Conservation (phyloP, 1,140 invertebrate genomes). For the Ganaspis sp. region DNA sequence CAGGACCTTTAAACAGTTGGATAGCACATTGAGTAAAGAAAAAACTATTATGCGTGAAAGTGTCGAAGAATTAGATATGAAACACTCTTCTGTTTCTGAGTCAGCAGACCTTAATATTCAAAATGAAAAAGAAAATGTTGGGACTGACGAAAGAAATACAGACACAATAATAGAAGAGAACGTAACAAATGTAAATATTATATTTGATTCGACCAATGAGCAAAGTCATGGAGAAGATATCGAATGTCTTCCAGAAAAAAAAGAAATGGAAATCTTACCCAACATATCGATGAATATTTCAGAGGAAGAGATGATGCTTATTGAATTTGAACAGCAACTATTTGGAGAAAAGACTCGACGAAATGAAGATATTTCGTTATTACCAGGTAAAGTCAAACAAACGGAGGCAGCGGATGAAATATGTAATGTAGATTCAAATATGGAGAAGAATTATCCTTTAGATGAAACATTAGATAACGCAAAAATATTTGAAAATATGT, state of each 20-base stretch:
- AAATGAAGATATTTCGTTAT: background rate
- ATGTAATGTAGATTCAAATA: conserved; percentile 28
- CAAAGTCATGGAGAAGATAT: background rate
- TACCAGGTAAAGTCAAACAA: background rate
- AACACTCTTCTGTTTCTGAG: background rate
- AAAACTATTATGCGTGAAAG: background rate
- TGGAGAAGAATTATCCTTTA: conserved; percentile 14
- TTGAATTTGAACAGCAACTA: conserved; percentile 47
- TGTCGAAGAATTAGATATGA: background rate
- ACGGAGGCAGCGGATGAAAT: background rate
- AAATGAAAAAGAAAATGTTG: background rate
- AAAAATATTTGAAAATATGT: conserved; percentile 11
- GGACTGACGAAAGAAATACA: background rate
- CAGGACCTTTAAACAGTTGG: background rate
- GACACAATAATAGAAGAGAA: background rate
- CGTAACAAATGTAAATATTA: background rate
- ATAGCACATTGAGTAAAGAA: background rate
- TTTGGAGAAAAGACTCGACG: conserved; percentile 34
- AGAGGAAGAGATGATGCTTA: conserved; percentile 38
- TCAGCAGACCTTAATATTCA: background rate
- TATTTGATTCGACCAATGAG: background rate
- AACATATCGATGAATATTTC: conserved; percentile 41
- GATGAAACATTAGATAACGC: conserved; percentile 30
- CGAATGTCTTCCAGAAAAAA: background rate
- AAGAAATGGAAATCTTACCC: background rate